These are phyloP conservation scores for Caloenas nicobarica DNA, from an alignment of 2,113 vertebrate genomes.

Conservation along the genomic window DNA sequence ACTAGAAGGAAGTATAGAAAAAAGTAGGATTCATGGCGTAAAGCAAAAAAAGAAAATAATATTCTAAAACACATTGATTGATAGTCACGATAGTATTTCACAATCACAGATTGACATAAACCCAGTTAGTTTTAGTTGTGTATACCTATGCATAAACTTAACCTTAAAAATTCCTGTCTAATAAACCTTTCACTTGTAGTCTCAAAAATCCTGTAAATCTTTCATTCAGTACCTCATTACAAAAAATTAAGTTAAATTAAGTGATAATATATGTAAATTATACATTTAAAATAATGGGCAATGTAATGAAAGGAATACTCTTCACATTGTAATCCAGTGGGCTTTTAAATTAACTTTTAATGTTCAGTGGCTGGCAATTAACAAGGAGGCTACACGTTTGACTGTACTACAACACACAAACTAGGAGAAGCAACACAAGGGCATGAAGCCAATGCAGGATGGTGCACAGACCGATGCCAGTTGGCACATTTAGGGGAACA, in stretches of 20 bases:
- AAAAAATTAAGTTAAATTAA: constrained; percentile 30
- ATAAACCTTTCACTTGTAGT: neutral
- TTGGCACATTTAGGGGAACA: neutral
- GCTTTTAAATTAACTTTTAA: constrained; percentile 39
- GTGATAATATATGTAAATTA: constrained; percentile 19
- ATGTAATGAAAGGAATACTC: constrained; percentile 11
- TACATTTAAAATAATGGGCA: constrained; percentile 36
- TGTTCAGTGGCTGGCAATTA: neutral
- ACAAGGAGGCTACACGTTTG: neutral
- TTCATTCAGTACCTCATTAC: neutral
- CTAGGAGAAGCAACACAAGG: neutral
- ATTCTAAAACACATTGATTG: neutral
- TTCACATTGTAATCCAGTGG: neutral
- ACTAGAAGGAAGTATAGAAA: neutral
- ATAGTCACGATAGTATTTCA: neutral
- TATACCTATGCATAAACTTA: neutral
- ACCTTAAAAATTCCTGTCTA: neutral
- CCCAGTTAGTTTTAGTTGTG: neutral
- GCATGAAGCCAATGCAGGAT: neutral
- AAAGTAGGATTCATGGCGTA: neutral
- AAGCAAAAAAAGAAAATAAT: neutral
- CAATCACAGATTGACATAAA: neutral
- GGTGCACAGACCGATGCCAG: neutral
- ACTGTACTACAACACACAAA: neutral
- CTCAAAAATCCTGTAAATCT: neutral